Conservation (phyloP, 2,113 vertebrate species). For the Marcusenius ussheri region DNA sequence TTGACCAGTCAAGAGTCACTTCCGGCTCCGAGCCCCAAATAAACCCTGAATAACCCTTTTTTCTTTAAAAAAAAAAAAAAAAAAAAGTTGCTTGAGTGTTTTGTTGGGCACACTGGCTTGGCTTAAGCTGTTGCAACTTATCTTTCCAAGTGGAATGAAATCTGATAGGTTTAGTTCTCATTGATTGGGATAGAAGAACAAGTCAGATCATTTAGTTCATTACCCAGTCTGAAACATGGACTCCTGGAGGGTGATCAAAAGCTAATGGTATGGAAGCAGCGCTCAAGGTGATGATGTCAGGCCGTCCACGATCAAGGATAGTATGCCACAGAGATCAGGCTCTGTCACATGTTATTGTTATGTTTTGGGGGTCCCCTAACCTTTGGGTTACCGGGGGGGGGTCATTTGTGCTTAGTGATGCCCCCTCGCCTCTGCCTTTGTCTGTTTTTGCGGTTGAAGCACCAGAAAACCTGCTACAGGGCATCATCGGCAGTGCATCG, state of each 20-base stretch:
- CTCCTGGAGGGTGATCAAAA: too few relatives aligned
- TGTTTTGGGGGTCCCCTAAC: not conserved
- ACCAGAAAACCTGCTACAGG: not conserved
- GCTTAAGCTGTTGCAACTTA: not conserved
- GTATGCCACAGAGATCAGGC: not conserved
- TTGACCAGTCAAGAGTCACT: not conserved
- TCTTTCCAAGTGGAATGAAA: not conserved
- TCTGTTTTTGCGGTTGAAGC: not conserved
- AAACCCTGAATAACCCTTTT: not conserved
- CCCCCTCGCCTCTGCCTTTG: not conserved
- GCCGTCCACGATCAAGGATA: not conserved
- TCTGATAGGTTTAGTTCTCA: not conserved
- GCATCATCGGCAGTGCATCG: not conserved
- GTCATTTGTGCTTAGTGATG: not conserved
- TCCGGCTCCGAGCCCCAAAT: not conserved
- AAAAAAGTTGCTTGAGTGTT: not conserved
- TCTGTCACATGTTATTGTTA: not conserved
- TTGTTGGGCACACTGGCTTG: not conserved
- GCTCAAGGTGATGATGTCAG: too few relatives aligned
- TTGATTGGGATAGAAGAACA: not conserved
- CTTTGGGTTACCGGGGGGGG: not conserved
- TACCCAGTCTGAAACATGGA: too few relatives aligned
- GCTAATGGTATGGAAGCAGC: too few relatives aligned
- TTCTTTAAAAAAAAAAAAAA: not conserved
- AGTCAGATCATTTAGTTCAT: not conserved